Evolutionary conservation across 2,888 invertebrate genomes (phyloP).

Genomic region (Isotomurus palustris): DNA sequence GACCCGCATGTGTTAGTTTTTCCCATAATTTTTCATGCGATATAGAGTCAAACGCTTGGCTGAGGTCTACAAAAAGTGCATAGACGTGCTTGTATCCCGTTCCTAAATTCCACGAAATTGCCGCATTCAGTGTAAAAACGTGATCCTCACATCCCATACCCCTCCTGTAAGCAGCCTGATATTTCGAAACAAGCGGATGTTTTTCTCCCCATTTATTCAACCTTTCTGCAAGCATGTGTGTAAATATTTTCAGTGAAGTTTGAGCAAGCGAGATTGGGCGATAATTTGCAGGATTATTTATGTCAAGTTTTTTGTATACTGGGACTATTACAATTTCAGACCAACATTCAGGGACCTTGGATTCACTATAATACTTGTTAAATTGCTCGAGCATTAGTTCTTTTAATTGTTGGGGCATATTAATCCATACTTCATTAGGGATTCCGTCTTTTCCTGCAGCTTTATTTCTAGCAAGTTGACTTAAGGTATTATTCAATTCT

Average conservation of each 20-base stretch:
- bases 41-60: constrained; percentile 13
- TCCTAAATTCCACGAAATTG: not conserved
- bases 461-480: not conserved
- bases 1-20: constrained; percentile 9
- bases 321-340: constrained; percentile 14
- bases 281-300: constrained; percentile 7
- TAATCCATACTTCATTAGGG: not conserved
- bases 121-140: constrained; percentile 11
- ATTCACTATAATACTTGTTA: not conserved
- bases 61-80: constrained; percentile 13
- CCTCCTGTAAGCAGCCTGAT: constrained; percentile 16
- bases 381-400: not conserved
- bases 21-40: constrained; percentile 13
- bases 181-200: constrained; percentile 7
- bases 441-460: not conserved
- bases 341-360: constrained; percentile 5
- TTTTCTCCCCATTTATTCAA: constrained; percentile 11
- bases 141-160: constrained; percentile 16
- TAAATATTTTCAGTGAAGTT: constrained; percentile 7
- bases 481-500: not conserved
- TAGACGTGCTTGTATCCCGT: constrained; percentile 3
- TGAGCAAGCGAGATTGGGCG: constrained; percentile 12
- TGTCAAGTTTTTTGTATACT: constrained; percentile 11
- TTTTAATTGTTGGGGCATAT: not conserved
- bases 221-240: constrained; percentile 5